Evolutionary conservation across 2,113 vertebrate species (phyloP).

Genomic region (Caracal caracal): DNA sequence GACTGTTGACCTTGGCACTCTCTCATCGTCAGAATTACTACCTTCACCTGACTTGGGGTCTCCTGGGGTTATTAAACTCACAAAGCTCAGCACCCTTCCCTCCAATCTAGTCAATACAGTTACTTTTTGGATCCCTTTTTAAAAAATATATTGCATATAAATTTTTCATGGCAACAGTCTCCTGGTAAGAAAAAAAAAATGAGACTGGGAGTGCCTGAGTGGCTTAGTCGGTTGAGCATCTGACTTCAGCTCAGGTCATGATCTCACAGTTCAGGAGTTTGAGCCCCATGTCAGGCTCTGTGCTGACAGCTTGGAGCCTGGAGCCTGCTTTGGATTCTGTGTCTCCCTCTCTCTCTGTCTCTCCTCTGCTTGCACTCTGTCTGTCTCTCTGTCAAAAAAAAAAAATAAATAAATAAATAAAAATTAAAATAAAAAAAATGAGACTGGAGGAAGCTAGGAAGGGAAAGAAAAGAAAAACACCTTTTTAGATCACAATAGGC

Average conservation of each 20-base stretch:
- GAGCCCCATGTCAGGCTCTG: too few relatives aligned
- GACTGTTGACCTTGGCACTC: not conserved
- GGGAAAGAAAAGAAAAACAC: not conserved
- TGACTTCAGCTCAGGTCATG: too few relatives aligned
- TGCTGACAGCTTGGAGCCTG: too few relatives aligned
- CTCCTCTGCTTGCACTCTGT: too few relatives aligned
- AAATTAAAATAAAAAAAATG: not conserved
- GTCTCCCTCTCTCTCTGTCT: too few relatives aligned
- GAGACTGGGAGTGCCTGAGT: too few relatives aligned
- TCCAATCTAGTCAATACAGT: not conserved
- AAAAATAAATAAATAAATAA: too few relatives aligned
- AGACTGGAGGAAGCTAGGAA: not conserved
- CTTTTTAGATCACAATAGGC: not conserved
- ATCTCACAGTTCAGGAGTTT: too few relatives aligned
- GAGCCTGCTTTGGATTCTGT: too few relatives aligned
- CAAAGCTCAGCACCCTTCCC: not conserved
- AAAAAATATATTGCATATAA: not conserved
- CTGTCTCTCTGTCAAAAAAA: too few relatives aligned
- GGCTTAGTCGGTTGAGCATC: too few relatives aligned
- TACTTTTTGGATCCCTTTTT: not conserved
- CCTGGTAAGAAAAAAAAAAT: not conserved
- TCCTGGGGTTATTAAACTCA: not conserved
- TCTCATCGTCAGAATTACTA: not conserved
- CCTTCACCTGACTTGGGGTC: not conserved
- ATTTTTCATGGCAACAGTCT: not conserved